These are phyloP conservation scores for Apistogramma diplotaenia DNA, from an alignment of 2,113 vertebrate species.

Conservation along the genomic window DNA sequence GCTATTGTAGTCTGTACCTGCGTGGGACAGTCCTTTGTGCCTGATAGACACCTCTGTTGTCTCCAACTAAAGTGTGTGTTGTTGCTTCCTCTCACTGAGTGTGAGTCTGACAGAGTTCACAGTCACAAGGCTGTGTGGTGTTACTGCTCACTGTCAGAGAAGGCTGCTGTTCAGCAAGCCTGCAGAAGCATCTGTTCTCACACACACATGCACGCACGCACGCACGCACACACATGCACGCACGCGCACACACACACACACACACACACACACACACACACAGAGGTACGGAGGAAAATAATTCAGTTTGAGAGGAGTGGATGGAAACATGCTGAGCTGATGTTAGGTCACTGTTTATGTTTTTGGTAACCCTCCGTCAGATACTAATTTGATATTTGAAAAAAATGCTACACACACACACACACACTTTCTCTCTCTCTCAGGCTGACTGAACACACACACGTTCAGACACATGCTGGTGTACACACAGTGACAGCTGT, in stretches of 20 bases:
- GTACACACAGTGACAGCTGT: slow-evolving; percentile 69
- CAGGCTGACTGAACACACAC: background rate
- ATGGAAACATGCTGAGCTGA: background rate
- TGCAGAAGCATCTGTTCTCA: background rate
- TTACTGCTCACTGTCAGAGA: slow-evolving; percentile 8
- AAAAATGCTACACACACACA: background rate
- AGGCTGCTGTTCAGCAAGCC: background rate
- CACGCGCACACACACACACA: background rate
- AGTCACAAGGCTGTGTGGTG: background rate
- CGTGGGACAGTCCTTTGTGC: background rate
- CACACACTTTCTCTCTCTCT: too few species aligned
- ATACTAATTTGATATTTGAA: slow-evolving; percentile 11
- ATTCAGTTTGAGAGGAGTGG: slow-evolving; percentile 11
- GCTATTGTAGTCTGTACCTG: background rate
- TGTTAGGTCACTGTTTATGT: slow-evolving; percentile 26
- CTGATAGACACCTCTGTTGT: background rate
- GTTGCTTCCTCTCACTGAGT: background rate
- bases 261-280: background rate
- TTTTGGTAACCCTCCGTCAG: slow-evolving; percentile 18
- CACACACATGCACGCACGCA: background rate
- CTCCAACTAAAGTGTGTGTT: background rate
- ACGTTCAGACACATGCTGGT: slow-evolving; percentile 1
- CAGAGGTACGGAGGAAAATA: background rate
- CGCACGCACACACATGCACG: background rate
- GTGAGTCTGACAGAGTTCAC: background rate